phyloP scores from a whole-genome alignment of 2,113 vertebrate species.

The Amblyornis subalaris region DNA sequence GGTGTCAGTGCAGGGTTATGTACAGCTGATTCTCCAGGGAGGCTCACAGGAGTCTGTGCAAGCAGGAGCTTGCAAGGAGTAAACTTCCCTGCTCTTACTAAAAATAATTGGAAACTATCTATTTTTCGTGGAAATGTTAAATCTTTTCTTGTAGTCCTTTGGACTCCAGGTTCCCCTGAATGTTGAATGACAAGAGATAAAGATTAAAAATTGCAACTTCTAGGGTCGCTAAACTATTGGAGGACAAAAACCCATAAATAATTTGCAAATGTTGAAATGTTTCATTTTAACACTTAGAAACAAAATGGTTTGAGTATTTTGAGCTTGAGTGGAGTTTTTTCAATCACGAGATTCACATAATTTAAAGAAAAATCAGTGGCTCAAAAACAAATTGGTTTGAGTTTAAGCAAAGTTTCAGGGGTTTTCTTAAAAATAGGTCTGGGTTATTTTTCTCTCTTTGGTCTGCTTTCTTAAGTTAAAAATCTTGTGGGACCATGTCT shows the following conservation, averaged over 20 bases:
- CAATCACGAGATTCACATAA: neutral
- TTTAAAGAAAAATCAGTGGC: neutral
- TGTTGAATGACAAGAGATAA: neutral
- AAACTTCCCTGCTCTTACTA: neutral
- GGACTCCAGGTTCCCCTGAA: neutral
- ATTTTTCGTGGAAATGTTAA: neutral
- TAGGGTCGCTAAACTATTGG: neutral
- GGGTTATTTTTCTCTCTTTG: neutral
- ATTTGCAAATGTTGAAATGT: neutral
- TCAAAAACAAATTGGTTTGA: neutral
- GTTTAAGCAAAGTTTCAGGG: neutral
- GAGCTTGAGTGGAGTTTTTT: neutral
- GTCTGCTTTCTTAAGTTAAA: neutral
- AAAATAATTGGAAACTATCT: neutral
- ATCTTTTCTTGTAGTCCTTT: neutral
- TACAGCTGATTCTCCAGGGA: neutral
- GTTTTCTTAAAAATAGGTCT: neutral
- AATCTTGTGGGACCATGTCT: neutral
- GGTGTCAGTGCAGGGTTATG: neutral
- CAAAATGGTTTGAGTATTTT: neutral
- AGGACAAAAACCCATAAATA: fast-evolving
- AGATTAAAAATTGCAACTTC: neutral
- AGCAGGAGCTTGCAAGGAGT: neutral
- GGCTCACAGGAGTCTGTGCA: neutral
- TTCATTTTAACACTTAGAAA: neutral